Conservation (phyloP, 1,140 invertebrate species). For the Lineus longissimus region DNA sequence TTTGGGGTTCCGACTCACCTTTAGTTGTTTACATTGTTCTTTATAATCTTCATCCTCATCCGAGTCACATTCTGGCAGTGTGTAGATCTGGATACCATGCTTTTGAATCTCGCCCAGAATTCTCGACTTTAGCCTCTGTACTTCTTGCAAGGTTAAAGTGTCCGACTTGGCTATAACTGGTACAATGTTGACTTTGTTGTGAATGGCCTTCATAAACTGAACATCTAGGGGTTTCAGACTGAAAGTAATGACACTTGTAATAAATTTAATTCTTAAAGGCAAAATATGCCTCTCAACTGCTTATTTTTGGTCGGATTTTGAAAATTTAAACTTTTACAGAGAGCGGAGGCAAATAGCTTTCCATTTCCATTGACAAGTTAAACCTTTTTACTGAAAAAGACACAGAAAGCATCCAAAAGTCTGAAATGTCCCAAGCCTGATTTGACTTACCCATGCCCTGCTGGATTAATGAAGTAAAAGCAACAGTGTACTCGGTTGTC, state of each 20-base stretch:
- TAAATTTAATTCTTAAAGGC: background rate
- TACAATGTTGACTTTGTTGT: constrained; percentile 55
- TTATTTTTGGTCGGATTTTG: no score
- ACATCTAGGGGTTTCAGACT: constrained; percentile 53
- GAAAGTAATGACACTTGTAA: constrained; percentile 16
- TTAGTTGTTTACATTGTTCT: constrained; percentile 50
- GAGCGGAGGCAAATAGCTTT: no score
- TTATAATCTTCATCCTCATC: constrained; percentile 56
- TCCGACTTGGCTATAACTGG: constrained; percentile 56
- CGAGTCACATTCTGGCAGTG: constrained; percentile 54
- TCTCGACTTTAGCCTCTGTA: constrained; percentile 51
- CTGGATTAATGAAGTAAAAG: constrained; percentile 56
- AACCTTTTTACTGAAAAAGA: no score
- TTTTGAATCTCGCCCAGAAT: constrained; percentile 51
- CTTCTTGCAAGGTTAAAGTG: constrained; percentile 50
- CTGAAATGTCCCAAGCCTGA: no score
- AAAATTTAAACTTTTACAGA: background rate
- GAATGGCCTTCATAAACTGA: constrained; percentile 51
- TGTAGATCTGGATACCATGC: constrained; percentile 51
- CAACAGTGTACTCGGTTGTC: constrained; percentile 55
- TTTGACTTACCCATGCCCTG: constrained; percentile 56
- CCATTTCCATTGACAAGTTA: no score
- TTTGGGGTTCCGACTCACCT: no score
- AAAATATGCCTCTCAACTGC: background rate
- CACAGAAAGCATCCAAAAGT: no score